Base-by-base conservation (phyloP, 2,888 invertebrate genomes). In the Mesorhabditis sp. region DNA sequence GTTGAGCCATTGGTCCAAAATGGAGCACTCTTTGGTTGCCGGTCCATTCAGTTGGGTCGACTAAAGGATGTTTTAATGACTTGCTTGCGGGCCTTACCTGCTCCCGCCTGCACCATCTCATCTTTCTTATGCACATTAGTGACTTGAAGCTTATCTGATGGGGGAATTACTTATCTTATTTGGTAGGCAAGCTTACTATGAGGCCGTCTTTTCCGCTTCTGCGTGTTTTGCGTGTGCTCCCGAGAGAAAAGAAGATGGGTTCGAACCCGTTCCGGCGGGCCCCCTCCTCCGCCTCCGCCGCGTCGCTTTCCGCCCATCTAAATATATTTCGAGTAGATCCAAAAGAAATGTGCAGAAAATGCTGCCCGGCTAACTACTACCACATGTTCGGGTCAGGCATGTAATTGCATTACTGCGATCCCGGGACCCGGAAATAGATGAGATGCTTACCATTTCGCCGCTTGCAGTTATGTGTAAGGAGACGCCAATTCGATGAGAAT, bases 1-100 rank as follows among this genome's bases (percentile, higher is more conserved):
- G 70, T 63, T 84, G 82, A 7, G 85, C 86, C 84, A 86, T 83
- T 13, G 86, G 86, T 0, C 86, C 86, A 71, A 83, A 86, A 68
- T 86, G 86, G 5, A 86, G 72, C 65, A 86, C 83, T 66, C 85
- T 71, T 61, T 85, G 85, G 68, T 85, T 85, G 44, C 83, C 73
- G 71, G 70, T 50, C 58, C 58, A 10, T 66, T n/a, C n/a, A 63
- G 45, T n/a, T 10, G 5, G 58, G 63, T 41, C 7, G 13, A 67
- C n/a, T 44, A 7, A 66, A 67, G n/a, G 41, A 69, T 50, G n/a
- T 10, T 10, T 67, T 13, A 10, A 42, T 67, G 42, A 62, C 13
- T 28, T 43, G 1, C 13, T 42, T 65, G 10, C 41, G 44, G 41
- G 43, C 43, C 64, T 63, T 7, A 72, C 80, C 85, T 41, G 78